Percentiles rank a stretch among this genome's conserved stretches.
These are phyloP conservation scores for Diarsia dahlii DNA, from an alignment of 2,888 invertebrate genomes.

Conservation along the genomic window DNA sequence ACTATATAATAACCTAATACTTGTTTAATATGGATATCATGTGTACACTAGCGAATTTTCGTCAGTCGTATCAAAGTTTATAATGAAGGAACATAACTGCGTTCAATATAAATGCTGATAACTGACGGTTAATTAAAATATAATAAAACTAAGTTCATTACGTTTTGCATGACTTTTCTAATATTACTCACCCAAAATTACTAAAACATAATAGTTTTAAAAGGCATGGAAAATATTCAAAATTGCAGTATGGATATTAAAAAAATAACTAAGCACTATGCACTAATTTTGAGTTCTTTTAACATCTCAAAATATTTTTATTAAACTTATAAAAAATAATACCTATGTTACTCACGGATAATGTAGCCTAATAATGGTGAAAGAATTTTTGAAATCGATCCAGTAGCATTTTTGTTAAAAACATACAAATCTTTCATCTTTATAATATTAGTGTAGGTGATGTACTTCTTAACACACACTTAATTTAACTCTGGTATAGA, in stretches of 20 bases:
- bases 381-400: too few species aligned
- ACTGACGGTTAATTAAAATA: conserved; percentile 51
- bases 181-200: conserved; percentile 35
- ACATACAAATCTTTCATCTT: too few species aligned
- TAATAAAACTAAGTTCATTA: conserved; percentile 54
- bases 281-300: neutral
- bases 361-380: too few species aligned
- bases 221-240: neutral
- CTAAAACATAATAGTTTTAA: conserved; percentile 21
- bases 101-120: conserved; percentile 52
- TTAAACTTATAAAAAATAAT: too few species aligned
- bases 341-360: too few species aligned
- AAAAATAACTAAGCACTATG: neutral
- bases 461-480: neutral
- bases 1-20: neutral
- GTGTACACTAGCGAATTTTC: conserved; percentile 32
- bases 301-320: too few species aligned
- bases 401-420: too few species aligned
- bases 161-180: conserved; percentile 56
- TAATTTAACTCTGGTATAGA: neutral
- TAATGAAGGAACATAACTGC: conserved; percentile 28
- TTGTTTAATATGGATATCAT: conserved; percentile 32
- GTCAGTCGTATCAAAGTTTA: conserved; percentile 40
- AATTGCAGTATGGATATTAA: neutral
- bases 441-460: neutral